Evolutionary conservation across 2,797 vertebrate genomes (phyloP).

Genomic region (Peromyscus nudipes): DNA sequence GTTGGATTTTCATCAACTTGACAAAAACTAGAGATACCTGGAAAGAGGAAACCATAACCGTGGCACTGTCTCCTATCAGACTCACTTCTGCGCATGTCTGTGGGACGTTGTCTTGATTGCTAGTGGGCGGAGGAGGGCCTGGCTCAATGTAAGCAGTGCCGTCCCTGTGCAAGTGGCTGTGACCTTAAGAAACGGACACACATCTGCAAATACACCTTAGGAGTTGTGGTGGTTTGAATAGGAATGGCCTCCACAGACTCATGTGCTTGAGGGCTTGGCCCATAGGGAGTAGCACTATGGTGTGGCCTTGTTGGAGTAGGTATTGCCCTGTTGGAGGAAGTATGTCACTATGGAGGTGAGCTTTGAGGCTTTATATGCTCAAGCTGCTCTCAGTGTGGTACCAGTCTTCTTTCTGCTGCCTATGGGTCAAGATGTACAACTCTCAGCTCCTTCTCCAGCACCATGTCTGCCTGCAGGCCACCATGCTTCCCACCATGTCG

Average conservation of each 20-base stretch:
- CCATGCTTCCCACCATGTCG: background rate
- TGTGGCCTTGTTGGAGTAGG: background rate
- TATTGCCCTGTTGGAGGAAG: background rate
- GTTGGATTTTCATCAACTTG: background rate
- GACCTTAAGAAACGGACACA: background rate
- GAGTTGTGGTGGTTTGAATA: background rate
- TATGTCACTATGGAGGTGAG: background rate
- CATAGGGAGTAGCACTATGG: background rate
- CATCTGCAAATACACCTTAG: background rate
- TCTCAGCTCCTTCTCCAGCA: background rate
- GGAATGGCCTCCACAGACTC: background rate
- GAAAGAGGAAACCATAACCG: background rate
- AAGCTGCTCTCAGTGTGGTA: background rate
- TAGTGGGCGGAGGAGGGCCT: background rate
- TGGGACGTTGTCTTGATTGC: background rate
- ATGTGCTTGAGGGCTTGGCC: background rate
- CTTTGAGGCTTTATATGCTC: background rate
- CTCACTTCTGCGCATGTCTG: background rate
- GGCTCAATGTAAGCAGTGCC: background rate
- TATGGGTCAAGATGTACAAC: background rate
- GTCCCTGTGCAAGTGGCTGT: background rate
- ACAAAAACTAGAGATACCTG: background rate
- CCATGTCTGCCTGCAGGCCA: background rate
- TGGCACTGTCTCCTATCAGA: background rate
- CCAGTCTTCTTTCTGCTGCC: background rate